Conservation (phyloP, 2,113 vertebrate genomes). For the Alces alces region DNA sequence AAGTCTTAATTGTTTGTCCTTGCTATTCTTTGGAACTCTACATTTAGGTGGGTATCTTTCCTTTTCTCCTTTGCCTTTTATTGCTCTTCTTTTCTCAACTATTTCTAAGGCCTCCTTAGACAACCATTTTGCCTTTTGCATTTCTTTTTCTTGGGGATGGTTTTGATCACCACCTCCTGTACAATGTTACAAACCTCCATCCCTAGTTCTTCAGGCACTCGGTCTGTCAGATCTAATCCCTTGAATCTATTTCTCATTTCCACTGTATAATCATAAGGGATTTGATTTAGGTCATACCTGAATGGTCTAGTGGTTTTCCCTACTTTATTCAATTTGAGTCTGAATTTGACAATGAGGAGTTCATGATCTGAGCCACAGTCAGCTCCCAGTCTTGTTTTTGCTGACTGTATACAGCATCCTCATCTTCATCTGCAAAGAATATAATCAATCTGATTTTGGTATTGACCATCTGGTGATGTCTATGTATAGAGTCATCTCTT, state of each 20-base stretch:
- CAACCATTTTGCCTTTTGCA: background rate
- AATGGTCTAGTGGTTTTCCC: background rate
- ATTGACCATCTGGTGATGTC: background rate
- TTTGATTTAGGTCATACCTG: background rate
- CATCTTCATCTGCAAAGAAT: background rate
- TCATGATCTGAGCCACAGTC: background rate
- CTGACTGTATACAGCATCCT: background rate
- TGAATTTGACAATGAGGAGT: background rate
- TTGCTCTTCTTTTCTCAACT: background rate
- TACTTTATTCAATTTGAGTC: background rate
- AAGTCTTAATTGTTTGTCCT: background rate
- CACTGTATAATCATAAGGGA: background rate
- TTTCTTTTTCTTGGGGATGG: background rate
- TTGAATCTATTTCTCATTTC: background rate
- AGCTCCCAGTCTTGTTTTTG: background rate
- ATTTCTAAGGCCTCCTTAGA: background rate
- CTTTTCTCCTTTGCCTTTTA: background rate
- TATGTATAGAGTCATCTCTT: background rate
- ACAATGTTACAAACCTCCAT: background rate
- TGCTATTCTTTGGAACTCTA: background rate
- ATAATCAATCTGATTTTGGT: background rate
- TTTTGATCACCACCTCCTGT: background rate
- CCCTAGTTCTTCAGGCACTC: background rate
- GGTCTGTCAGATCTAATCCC: background rate
- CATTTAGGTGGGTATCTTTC: background rate